Evolutionary conservation across 1,140 invertebrate species (phyloP).

Genomic region (Centruroides sculpturatus): DNA sequence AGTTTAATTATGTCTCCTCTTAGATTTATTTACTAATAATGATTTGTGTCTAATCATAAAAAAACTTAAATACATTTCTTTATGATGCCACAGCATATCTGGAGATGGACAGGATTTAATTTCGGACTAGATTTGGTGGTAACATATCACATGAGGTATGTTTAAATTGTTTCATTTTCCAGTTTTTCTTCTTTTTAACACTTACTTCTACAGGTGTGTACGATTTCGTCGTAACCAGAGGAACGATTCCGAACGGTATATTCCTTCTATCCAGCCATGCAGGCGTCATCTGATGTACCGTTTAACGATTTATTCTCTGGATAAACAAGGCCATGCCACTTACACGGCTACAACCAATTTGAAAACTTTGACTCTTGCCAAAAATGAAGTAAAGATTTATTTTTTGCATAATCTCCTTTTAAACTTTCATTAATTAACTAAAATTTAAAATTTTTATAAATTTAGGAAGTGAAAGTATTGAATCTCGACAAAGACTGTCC

Average conservation of each 20-base stretch:
- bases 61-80: not conserved
- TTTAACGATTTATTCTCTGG: conserved; percentile 44
- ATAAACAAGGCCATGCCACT: conserved; percentile 46
- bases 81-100: conserved; percentile 36
- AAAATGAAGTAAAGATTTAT: conserved; percentile 38
- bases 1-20: no score
- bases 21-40: no score
- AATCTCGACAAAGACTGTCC: conserved; percentile 41
- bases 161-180: no score
- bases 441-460: conserved; percentile 17
- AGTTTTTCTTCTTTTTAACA: no score
- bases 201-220: conserved; percentile 39
- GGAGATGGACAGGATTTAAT: conserved; percentile 64
- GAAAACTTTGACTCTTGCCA: conserved; percentile 39
- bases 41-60: not conserved
- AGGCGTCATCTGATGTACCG: conserved; percentile 29
- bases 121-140: conserved; percentile 59
- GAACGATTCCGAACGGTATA: conserved; percentile 40
- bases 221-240: conserved; percentile 42
- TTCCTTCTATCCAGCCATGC: conserved; percentile 8
- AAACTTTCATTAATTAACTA: not conserved
- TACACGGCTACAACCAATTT: conserved; percentile 44
- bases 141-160: conserved; percentile 38
- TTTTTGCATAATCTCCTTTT: not conserved
- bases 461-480: conserved; percentile 39